Evolutionary conservation across 2,888 invertebrate genomes (phyloP), one percentile per base, ranked within the genome.

Genomic region (Chloroclysta siterata): DNA sequence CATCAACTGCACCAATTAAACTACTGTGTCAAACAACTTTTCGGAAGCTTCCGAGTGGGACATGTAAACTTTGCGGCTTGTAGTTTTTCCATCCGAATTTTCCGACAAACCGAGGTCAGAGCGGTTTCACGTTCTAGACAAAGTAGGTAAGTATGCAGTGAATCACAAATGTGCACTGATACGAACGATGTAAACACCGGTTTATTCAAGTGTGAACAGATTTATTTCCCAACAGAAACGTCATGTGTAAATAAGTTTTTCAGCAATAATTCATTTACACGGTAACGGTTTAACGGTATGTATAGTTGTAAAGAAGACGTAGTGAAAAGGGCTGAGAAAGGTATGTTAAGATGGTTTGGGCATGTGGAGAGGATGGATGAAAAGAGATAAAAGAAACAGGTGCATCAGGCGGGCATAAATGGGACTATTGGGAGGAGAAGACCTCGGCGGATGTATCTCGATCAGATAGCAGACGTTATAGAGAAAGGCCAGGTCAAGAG

Each of bases 1-100:
- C 64, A 55, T 61, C 69, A 66, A 68, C 61, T 63, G 60, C 58
- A 65, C 66, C 66, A 69, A 72, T 70, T 72, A 70, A 69, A 68
- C 60, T 63, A 62, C 67, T 69, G 63, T 68, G 66, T 67, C 68
- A 68, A 68, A 70, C 67, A 69, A 72, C 66, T 68, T 53, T 56
- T 69, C 60, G 42, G 63, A 61, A 66, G 60, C 65, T 69, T 62
- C 53, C 47, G 56, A 67, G 57, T 65, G 55, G 63, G 66, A 69
- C 65, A 60, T 71, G 69, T 71, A 65, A 66, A 66, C 60, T 66
- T 62, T 53, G 57, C 15, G 15, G 57, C 47, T 47, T 52, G 64
- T 62, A 57, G 61, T 66, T 68, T 65, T 66, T 60, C 61, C 60
- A 50, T 41, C 13, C 51, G 11, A 50, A 64, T 62, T 66, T 63